Percentiles rank a stretch among this genome's conserved stretches.
phyloP scores from a whole-genome alignment of 2,113 vertebrate species.

The Podocnemis expansa region DNA sequence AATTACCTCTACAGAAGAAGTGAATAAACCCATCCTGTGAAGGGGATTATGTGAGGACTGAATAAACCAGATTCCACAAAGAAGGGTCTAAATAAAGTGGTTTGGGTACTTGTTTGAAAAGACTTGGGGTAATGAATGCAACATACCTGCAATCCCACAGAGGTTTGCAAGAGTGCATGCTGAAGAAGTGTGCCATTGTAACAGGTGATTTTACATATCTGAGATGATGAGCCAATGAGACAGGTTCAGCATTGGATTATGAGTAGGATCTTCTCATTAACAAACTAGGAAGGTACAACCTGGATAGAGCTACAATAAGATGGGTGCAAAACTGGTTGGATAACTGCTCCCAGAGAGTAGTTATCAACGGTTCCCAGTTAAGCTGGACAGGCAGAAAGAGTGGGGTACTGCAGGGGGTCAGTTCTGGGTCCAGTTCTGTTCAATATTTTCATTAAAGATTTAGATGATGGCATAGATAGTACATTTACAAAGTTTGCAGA shows the following conservation, averaged over 20 bases:
- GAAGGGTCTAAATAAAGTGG: neutral
- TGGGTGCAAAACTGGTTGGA: no score
- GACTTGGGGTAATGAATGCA: neutral
- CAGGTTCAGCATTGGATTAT: neutral
- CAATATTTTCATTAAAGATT: no score
- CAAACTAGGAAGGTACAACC: no score
- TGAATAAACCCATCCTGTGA: neutral
- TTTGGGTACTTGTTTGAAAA: neutral
- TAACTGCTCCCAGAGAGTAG: no score
- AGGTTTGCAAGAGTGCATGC: neutral
- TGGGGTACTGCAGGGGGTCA: no score
- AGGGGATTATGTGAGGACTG: neutral
- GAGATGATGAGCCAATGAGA: neutral
- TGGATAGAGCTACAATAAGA: no score
- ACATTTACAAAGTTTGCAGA: no score
- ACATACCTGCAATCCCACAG: neutral
- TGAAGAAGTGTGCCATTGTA: neutral
- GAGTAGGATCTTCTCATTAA: no score
- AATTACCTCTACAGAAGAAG: neutral
- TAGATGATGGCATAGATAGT: no score
- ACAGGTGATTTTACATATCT: neutral
- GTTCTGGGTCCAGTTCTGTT: no score
- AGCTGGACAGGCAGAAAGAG: no score
- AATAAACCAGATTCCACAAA: neutral
- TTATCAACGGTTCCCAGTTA: no score